These are phyloP conservation scores for Sycophila texana DNA, from an alignment of 2,888 invertebrate species.

Conservation along the genomic window DNA sequence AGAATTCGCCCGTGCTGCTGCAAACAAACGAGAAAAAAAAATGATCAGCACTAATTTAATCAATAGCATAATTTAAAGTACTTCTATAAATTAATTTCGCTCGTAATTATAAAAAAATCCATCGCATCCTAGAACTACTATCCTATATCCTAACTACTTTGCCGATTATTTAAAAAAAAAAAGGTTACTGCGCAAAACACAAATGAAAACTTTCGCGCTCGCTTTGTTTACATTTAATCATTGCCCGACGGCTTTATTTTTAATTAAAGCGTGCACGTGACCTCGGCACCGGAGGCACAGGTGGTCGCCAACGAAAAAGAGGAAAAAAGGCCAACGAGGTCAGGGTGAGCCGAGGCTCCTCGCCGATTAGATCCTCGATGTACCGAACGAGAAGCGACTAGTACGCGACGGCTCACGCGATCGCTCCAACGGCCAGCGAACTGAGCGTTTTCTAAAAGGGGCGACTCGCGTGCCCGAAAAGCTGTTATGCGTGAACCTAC, in stretches of 20 bases:
- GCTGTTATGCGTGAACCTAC: no score
- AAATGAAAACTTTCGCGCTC: no score
- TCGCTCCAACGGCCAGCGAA: neutral
- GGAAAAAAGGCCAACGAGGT: slow-evolving; percentile 8
- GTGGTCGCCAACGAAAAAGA: neutral
- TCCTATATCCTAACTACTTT: no score
- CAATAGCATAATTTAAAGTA: neutral
- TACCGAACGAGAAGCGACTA: neutral
- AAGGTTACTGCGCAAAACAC: no score
- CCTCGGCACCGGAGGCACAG: neutral
- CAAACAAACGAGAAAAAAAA: slow-evolving; percentile 45
- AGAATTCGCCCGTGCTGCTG: slow-evolving; percentile 77
- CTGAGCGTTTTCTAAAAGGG: no score
- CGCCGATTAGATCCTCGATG: slow-evolving; percentile 16
- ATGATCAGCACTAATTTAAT: neutral
- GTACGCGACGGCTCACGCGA: slow-evolving; percentile 1
- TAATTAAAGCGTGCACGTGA: slow-evolving; percentile 6
- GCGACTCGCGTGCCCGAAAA: no score
- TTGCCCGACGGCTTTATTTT: slow-evolving; percentile 14
- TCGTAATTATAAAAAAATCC: no score
- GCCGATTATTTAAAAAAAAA: no score
- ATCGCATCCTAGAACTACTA: no score
- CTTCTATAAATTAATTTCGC: no score
- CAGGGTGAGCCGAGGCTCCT: slow-evolving; percentile 24
- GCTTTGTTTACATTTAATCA: slow-evolving; percentile 31